phyloP scores from a whole-genome alignment of 2,888 invertebrate genomes.

The Siphonodentalium dalli region DNA sequence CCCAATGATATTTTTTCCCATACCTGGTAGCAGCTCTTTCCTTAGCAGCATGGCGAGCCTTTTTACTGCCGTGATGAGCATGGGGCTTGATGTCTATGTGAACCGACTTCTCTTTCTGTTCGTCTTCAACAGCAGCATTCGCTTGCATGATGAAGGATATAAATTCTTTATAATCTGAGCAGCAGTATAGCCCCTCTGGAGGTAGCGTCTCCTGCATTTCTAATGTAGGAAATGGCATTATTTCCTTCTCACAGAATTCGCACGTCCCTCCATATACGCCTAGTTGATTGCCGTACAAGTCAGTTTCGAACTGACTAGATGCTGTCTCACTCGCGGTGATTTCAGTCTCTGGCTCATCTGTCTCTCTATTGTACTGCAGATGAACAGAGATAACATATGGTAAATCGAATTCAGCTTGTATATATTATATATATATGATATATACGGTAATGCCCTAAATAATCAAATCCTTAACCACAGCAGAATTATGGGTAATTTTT shows the following conservation, averaged over 20 bases:
- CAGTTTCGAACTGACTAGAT: constrained; percentile 25
- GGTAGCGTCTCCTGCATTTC: constrained; percentile 51
- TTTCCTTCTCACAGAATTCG: constrained; percentile 55
- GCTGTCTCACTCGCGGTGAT: constrained; percentile 29
- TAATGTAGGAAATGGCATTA: constrained; percentile 58
- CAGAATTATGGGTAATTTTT: too few species aligned
- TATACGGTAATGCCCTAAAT: too few species aligned
- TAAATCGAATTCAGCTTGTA: too few species aligned
- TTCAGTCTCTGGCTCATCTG: constrained; percentile 38
- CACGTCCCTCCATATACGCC: constrained; percentile 53
- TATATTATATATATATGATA: too few species aligned
- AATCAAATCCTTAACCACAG: too few species aligned
- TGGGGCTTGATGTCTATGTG: constrained; percentile 57
- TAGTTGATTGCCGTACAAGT: constrained; percentile 33
- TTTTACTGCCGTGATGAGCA: constrained; percentile 55
- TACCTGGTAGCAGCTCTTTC: constrained; percentile 60
- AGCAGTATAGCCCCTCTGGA: constrained; percentile 61
- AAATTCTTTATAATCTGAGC: constrained; percentile 59
- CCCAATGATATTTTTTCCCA: too few species aligned
- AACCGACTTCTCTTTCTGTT: constrained; percentile 35
- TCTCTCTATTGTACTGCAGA: constrained; percentile 51
- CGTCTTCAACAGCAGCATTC: constrained; percentile 40
- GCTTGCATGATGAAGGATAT: constrained; percentile 53
- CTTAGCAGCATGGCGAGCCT: constrained; percentile 58
- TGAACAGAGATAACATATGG: not conserved